Conservation (phyloP, 1,140 invertebrate species). For the Tribolium madens region DNA sequence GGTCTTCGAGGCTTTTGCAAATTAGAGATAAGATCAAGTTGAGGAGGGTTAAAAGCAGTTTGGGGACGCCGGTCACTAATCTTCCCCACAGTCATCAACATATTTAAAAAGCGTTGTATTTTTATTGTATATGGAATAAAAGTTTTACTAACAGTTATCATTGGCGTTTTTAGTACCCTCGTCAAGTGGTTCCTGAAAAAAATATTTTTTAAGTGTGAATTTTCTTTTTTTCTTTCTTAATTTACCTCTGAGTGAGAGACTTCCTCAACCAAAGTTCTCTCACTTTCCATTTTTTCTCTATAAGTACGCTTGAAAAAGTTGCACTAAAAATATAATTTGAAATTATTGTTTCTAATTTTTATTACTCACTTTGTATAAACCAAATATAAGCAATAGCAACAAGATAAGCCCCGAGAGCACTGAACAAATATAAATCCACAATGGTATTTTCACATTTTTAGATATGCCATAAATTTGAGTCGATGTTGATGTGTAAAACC, state of each 20-base stretch:
- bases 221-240: too few relatives aligned
- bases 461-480: conserved; percentile 39
- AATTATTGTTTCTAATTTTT: too few relatives aligned
- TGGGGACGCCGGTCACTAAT: conserved; percentile 49
- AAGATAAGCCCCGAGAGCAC: conserved; percentile 24
- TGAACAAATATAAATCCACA: conserved; percentile 47
- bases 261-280: neutral
- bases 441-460: neutral
- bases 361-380: conserved; percentile 41
- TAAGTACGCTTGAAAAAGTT: conserved; percentile 35
- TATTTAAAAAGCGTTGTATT: conserved; percentile 28
- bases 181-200: neutral
- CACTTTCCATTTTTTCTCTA: conserved; percentile 6
- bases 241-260: neutral
- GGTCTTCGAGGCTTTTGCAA: conserved; percentile 49
- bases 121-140: conserved; percentile 12
- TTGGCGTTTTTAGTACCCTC: neutral
- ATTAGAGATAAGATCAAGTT: conserved; percentile 57
- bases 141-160: neutral
- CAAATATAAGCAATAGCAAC: conserved; percentile 32
- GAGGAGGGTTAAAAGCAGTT: conserved; percentile 57
- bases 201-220: neutral
- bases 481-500: conserved; percentile 5
- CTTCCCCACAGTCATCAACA: conserved; percentile 37
- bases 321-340: conserved; percentile 8